Evolutionary conservation across 2,888 invertebrate genomes (phyloP), one percentile per base, ranked within the genome.

Genomic region (Augiades crinisus): DNA sequence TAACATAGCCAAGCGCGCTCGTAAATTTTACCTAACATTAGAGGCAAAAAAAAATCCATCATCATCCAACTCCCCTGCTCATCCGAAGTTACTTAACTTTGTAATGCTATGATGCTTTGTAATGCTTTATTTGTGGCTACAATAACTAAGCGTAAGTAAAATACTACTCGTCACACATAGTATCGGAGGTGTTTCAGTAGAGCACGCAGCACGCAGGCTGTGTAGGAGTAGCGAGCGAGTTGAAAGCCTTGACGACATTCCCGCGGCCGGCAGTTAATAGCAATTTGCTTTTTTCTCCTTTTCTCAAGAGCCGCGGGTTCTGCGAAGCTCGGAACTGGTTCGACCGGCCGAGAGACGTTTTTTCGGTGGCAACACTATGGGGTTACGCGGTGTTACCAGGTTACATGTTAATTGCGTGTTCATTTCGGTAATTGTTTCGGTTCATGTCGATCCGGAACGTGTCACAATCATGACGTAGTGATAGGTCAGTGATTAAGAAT

Each of bases 241-340:
- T 70, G 85, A 72, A 72, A 79, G 67, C 87, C 86, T 86, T 87
- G 86, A 84, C 81, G 79, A 81, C 84, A 82, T 82, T 80, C 75
- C 63, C 62, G 64, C 61, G 64, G 66, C 69, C 64, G 64, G 68
- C 70, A 65, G 72, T 75, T 80, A 78, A 79, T 76, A 76, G 81
- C 79, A 78, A 81, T 80, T 81, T 72, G 72, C 73, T 77, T 81
- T 81, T 82, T 86, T 78, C 56, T 56, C 47, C 68, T 43, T 43
- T 43, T 50, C 36, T 50, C 43, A 34, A n/a, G 8, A 13, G 36
- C 36, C 19, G 34, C 34, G 19, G 50, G 27, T 43, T 43, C 67
- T 71, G 73, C 84, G 77, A 87, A 88, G 66, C 64, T 70, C 72
- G 64, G 71, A 65, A 65, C 79, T 73, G 63, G 79, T 79, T 60